phyloP scores from a whole-genome alignment of 2,888 invertebrate species.

The Beris morrisii region DNA sequence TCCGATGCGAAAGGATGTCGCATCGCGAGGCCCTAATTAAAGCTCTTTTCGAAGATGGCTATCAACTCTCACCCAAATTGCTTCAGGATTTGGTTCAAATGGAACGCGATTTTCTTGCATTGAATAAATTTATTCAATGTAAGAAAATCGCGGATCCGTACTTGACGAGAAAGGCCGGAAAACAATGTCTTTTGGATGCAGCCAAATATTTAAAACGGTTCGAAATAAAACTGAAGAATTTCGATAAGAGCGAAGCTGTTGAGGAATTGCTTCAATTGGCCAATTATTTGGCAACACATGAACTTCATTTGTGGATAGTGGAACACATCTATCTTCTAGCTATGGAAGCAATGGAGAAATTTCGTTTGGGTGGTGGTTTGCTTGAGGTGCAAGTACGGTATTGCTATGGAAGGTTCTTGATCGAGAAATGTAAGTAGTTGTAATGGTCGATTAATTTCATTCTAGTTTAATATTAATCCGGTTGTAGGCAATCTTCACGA shows the following conservation, averaged over 20 bases:
- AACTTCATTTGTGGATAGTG: constrained; percentile 21
- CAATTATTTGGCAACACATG: background rate
- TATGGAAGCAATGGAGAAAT: background rate
- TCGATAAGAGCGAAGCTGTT: background rate
- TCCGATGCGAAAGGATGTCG: constrained; percentile 3
- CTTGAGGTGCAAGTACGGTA: constrained; percentile 27
- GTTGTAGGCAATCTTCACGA: constrained; percentile 15
- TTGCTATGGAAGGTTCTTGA: constrained; percentile 27
- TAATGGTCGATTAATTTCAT: no score
- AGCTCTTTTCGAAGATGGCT: constrained; percentile 17
- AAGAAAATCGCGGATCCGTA: constrained; percentile 1
- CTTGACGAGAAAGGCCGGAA: background rate
- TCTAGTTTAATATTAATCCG: background rate
- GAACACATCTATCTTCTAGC: constrained; percentile 11
- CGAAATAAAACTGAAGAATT: background rate
- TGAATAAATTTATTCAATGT: no score
- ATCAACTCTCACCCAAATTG: constrained; percentile 6
- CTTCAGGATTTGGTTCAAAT: constrained; percentile 12
- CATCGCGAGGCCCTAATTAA: constrained; percentile 7
- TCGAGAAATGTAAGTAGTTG: constrained; percentile 20
- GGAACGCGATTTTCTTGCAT: background rate
- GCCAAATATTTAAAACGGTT: constrained; percentile 8
- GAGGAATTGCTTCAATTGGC: constrained; percentile 11
- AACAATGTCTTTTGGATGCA: constrained; percentile 1
- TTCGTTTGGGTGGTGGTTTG: constrained; percentile 12